Conservation (phyloP, 2,888 invertebrate species). For the Heliconius hortense region DNA sequence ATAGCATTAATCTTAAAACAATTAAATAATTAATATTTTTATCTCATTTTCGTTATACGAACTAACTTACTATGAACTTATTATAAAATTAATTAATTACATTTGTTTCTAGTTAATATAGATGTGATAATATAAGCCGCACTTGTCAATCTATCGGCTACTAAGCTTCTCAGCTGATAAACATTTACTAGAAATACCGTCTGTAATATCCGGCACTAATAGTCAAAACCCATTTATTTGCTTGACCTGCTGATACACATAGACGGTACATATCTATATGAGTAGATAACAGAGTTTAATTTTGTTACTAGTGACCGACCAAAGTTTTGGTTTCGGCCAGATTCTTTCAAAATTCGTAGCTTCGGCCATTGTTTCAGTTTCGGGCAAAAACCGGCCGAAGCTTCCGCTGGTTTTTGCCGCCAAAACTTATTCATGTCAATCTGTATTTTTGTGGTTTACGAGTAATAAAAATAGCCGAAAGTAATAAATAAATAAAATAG, state of each 20-base stretch:
- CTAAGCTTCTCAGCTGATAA: not conserved
- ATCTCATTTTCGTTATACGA: not conserved
- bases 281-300: not conserved
- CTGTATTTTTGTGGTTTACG: too few species aligned
- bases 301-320: not conserved
- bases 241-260: slow-evolving; percentile 30
- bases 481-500: too few species aligned
- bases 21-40: slow-evolving; percentile 21
- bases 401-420: too few species aligned
- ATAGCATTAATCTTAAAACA: slow-evolving; percentile 28
- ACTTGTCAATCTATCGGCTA: not conserved
- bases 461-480: too few species aligned
- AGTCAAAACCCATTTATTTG: slow-evolving; percentile 29
- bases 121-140: not conserved
- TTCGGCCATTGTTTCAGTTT: too few species aligned
- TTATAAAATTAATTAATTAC: not conserved
- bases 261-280: slow-evolving; percentile 6
- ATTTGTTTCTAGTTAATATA: not conserved
- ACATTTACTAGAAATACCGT: slow-evolving; percentile 22
- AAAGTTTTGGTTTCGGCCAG: too few species aligned
- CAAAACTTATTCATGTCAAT: too few species aligned
- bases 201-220: slow-evolving; percentile 27
- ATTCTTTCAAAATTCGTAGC: too few species aligned
- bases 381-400: too few species aligned
- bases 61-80: not conserved